Base-by-base conservation (phyloP, 2,888 invertebrate species). In the Dynastes maya region DNA sequence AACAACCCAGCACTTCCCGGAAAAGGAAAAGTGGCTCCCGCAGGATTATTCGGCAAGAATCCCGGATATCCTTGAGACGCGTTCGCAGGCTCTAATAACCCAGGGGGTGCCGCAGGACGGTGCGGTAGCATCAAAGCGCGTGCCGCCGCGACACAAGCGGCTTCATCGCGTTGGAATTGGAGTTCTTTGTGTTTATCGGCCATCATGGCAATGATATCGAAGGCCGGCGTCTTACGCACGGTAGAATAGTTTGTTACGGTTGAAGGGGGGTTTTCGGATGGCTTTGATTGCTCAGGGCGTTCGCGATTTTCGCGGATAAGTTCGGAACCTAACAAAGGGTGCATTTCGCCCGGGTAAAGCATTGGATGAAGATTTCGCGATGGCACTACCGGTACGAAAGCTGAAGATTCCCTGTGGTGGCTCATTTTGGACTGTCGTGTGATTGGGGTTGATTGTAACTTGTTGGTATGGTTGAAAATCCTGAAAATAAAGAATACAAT, bases 201-300 rank as follows among this genome's bases (percentile, higher is more conserved):
- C 95, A 96, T 96, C 94, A 96, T 95, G 55, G 96, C 96, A 92
- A 96, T 95, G 83, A 96, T 92, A 86, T 96, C 96, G 85, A 95
- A 96, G 83, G 91, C 91, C 1, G 94, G 92, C 2, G 89, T 81
- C 78, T 84, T 85, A 6, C 85, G 78, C 11, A 82, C 80, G 11
- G 55, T 75, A 13, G 79, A 40, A 40, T 76, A 72, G 37, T 68
- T 78, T 6, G 76, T 37, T 2, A 63, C 55, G 9, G 40, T 53
- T 37, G 76, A 53, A 40, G 68, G 79, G 11, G 76, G 76, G 22
- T 72, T 63, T 45, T 81, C 79, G 40, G 76, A 29, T n/a, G 79
- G 55, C 40, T 80, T 80, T 11, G 72, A 9, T 22, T 45, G 77
- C 8, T 79, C 80, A 40, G 83, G 79, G 22, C 85, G 76, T 29